These are phyloP conservation scores for Ephydatia muelleri DNA, from an alignment of 37 sponge, comb jelly and placozoan species.

Conservation along the genomic window DNA sequence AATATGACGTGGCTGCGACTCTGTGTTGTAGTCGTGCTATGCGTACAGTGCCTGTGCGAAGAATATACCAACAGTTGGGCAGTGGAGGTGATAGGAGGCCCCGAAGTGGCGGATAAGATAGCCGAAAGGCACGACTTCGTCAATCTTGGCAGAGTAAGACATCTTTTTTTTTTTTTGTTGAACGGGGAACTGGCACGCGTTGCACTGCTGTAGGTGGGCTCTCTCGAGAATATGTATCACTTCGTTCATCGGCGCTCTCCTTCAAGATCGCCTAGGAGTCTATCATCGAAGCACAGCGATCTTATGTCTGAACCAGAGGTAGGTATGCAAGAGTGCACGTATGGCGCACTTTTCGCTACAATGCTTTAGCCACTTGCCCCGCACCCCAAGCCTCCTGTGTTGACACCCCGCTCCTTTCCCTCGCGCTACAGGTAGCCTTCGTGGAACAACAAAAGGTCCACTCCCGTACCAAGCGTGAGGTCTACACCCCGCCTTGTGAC, in stretches of 20 bases:
- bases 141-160: constrained; percentile 63
- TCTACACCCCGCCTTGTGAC: constrained; percentile 55
- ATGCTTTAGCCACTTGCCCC: too few species aligned
- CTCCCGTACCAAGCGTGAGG: constrained; percentile 66
- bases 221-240: constrained; percentile 60
- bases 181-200: neutral
- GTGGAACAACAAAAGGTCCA: constrained; percentile 84
- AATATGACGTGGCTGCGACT: neutral
- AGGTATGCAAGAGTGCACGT: neutral
- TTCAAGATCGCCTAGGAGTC: constrained; percentile 17
- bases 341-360: too few species aligned
- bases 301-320: constrained; percentile 40
- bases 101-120: constrained; percentile 44
- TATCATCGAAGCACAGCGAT: constrained; percentile 41
- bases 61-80: constrained; percentile 84
- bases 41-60: neutral
- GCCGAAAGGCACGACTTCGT: constrained; percentile 76
- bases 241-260: constrained; percentile 55
- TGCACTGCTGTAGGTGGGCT: constrained; percentile 33
- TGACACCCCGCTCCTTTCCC: neutral
- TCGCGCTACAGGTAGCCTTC: constrained; percentile 58
- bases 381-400: neutral
- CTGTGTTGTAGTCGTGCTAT: constrained; percentile 13
- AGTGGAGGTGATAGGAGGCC: constrained; percentile 67
- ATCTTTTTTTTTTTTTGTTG: neutral